phyloP scores from a whole-genome alignment of 37 sponge, comb jelly and placozoan genomes.

The Mnemiopsis leidyi region DNA sequence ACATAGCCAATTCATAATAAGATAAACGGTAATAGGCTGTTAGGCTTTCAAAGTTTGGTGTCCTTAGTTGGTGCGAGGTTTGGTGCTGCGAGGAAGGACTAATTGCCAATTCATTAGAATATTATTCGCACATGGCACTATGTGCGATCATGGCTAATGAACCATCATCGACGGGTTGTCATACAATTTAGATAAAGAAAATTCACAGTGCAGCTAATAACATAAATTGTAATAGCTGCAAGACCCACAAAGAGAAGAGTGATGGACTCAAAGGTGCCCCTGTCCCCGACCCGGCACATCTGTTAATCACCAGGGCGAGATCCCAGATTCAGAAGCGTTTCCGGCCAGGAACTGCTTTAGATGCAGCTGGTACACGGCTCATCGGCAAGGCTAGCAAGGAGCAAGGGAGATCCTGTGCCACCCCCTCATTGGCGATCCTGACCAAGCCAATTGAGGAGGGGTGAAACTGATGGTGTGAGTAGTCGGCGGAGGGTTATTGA shows the following conservation, averaged over 20 bases:
- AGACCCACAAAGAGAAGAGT: background rate
- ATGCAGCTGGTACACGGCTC: background rate
- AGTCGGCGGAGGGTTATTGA: background rate
- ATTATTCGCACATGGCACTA: background rate
- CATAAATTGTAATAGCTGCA: background rate
- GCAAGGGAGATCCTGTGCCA: too few relatives aligned
- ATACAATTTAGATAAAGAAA: background rate
- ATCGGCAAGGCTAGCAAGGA: background rate
- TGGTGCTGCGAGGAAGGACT: background rate
- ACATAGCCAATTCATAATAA: background rate
- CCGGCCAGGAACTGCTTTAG: background rate
- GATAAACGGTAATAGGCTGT: conserved; percentile 8
- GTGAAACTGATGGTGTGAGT: too few relatives aligned
- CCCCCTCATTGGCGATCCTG: too few relatives aligned
- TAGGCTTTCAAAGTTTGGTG: background rate
- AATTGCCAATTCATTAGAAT: background rate
- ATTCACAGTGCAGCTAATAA: background rate
- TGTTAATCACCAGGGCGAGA: background rate
- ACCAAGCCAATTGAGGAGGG: too few relatives aligned
- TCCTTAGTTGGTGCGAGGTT: background rate
- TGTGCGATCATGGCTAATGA: background rate
- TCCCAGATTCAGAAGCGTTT: background rate
- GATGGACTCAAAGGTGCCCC: background rate
- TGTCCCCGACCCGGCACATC: background rate
- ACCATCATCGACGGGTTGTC: background rate